These are phyloP conservation scores for Catharus minimus DNA, from an alignment of 2,113 vertebrate species.

Conservation along the genomic window DNA sequence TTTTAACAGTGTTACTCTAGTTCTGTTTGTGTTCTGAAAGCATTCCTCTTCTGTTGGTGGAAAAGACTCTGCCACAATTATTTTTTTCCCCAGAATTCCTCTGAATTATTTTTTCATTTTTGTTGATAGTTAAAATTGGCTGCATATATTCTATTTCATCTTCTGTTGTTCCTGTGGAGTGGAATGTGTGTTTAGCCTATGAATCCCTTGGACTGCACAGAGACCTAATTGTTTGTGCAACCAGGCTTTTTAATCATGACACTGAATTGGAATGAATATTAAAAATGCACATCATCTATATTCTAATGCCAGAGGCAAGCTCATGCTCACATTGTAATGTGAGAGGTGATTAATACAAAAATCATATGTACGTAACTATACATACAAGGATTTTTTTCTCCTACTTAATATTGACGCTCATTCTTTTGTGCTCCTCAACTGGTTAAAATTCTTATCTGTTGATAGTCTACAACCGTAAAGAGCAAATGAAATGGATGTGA, in stretches of 20 bases:
- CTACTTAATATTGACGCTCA: not conserved
- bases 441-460: not conserved
- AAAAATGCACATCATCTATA: not conserved
- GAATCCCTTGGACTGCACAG: not conserved
- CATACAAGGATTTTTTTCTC: not conserved
- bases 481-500: not conserved
- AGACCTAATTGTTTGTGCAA: not conserved
- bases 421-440: not conserved
- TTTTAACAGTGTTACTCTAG: not conserved
- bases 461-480: not conserved
- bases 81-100: not conserved
- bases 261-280: not conserved
- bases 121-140: not conserved
- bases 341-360: not conserved
- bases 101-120: not conserved
- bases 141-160: not conserved
- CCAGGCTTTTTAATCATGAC: not conserved
- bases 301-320: not conserved
- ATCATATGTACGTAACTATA: not conserved
- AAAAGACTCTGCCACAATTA: not conserved
- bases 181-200: not conserved
- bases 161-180: not conserved
- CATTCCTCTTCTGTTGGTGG: not conserved
- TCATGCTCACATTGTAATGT: not conserved
- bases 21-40: not conserved